Conservation (phyloP, 2,888 invertebrate species). For the Ectobius pallidus region DNA sequence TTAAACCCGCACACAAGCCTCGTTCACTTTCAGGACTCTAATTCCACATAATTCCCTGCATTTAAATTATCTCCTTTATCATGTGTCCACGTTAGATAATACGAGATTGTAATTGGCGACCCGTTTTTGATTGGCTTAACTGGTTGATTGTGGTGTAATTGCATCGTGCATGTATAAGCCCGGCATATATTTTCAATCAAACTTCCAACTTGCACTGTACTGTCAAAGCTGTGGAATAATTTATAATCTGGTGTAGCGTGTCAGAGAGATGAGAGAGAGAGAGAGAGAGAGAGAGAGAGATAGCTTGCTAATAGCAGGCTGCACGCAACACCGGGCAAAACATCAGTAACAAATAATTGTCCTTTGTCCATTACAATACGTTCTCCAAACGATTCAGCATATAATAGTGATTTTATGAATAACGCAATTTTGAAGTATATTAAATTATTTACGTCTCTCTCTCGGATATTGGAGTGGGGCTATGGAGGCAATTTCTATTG, state of each 20-base stretch:
- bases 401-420: no score
- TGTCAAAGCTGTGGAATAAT: constrained; percentile 31
- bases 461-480: no score
- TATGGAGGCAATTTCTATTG: no score
- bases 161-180: constrained; percentile 22
- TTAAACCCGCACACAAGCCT: not conserved
- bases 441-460: no score
- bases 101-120: constrained; percentile 27
- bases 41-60: constrained; percentile 29
- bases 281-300: constrained; percentile 16
- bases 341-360: not conserved
- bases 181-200: constrained; percentile 31
- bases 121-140: constrained; percentile 47
- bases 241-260: constrained; percentile 24
- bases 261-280: constrained; percentile 8
- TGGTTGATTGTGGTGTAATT: constrained; percentile 52
- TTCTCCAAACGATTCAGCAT: no score
- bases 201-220: constrained; percentile 21
- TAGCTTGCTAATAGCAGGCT: constrained; percentile 14
- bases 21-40: constrained; percentile 5
- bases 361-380: no score
- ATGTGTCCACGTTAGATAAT: constrained; percentile 20
- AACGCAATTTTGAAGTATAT: no score
- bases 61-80: constrained; percentile 34
- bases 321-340: not conserved